Base-by-base conservation (phyloP, 2,113 vertebrate genomes). In the Trogon surrucura region DNA sequence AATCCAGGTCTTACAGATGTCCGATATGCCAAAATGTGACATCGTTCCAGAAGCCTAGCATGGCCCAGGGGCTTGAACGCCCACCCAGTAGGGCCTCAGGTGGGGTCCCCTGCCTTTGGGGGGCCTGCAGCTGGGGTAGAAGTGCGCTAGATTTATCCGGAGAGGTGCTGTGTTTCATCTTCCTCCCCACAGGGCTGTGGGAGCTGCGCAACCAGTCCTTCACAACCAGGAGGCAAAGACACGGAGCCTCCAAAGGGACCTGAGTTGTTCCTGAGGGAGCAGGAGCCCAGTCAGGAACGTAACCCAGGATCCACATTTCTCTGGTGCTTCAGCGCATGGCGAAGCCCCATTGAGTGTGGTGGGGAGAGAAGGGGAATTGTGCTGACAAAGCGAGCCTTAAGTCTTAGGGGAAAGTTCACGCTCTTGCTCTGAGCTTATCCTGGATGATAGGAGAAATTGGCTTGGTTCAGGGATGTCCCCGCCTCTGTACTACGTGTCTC, bases 121-220 rank as follows among this genome's bases (percentile, higher is more conserved):
- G 27, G 51, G 19, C 11, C 38, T n/a, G 41, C 0, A 13, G 41
- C 5, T 27, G 3, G 5, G 22, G 29, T 10, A 48, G 75, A 48
- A 27, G 22, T 11, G 17, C 32, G 30, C 6, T 50, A 26, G 32
- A 9, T 23, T 62, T 0, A 0, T 38, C 25, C n/a, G 16, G 27
- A 70, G 54, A 45, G 41, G 27, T 62, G 5, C 62, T 1, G 8
- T 20, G 47, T 27, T 77, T 56, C 1, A 1, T 25, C 15, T 83
- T 26, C 78, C 9, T 75, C 27, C 15, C 53, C 2, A 1, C 13
- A 51, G 82, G 54, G 27, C 29, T 5, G 12, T 20, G 48, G 38
- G 51, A 79, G 53, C 17, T 0, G 0, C 0, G 1, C 2, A 7
- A 51, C 47, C 1, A 3, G 8, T 38, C 26, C 41, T n/a, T 72